Conservation (phyloP, 2,888 invertebrate species). For the Acanthosepion lycidas region DNA sequence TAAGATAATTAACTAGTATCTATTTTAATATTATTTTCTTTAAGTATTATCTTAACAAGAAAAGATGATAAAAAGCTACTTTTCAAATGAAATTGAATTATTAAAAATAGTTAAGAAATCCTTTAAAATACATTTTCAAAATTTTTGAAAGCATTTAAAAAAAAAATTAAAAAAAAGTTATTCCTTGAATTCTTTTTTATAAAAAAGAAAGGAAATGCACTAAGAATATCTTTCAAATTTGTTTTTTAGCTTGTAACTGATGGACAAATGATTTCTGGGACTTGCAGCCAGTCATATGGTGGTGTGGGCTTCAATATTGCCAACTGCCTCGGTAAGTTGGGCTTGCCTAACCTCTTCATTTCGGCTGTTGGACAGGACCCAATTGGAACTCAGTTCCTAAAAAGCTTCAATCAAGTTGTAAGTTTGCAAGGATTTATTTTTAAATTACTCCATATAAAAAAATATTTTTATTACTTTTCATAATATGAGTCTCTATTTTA, state of each 20-base stretch:
- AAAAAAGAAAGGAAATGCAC: not conserved
- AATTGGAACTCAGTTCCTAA: conserved; percentile 67
- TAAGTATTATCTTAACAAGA: too few relatives aligned
- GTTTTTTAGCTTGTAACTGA: conserved; percentile 58
- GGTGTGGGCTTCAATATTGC: conserved; percentile 95
- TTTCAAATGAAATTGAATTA: too few relatives aligned
- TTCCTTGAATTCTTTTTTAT: not conserved
- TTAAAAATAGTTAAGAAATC: not conserved
- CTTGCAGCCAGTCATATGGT: conserved; percentile 77
- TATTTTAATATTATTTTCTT: too few relatives aligned
- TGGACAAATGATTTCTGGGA: conserved; percentile 70
- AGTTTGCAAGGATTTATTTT: conserved; percentile 48
- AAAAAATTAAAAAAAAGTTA: too few relatives aligned
- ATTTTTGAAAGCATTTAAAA: not conserved
- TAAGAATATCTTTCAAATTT: not conserved
- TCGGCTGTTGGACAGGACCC: conserved; percentile 86
- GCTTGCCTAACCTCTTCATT: conserved; percentile 80
- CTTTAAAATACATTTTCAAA: not conserved
- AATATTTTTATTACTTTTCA: not conserved
- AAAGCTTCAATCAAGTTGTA: conserved; percentile 72
- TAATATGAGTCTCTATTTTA: too few relatives aligned
- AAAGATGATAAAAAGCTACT: too few relatives aligned
- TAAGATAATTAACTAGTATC: too few relatives aligned
- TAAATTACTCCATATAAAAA: not conserved
- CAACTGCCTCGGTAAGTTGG: conserved; percentile 86